Evolutionary conservation across 2,113 vertebrate genomes (phyloP).

Genomic region (Engraulis encrasicolus): DNA sequence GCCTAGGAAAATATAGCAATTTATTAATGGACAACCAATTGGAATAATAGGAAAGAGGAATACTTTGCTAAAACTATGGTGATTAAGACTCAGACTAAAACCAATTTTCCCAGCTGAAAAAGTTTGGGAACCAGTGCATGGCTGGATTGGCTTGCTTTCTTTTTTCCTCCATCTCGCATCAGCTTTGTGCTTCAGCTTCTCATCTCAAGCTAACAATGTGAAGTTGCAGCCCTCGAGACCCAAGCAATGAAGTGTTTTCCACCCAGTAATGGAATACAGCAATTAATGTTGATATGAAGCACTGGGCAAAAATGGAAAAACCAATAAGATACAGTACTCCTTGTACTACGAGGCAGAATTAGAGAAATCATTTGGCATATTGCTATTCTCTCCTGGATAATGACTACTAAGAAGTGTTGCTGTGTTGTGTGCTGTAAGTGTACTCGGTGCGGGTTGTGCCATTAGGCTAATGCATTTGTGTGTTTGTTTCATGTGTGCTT

Average conservation of each 20-base stretch:
- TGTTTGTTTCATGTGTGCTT: no score
- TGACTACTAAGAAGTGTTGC: no score
- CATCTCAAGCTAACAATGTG: background rate
- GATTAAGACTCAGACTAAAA: no score
- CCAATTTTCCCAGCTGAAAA: no score
- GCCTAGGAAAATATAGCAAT: no score
- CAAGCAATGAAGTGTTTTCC: background rate
- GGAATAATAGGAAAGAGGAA: no score
- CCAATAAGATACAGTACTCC: background rate
- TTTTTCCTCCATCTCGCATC: background rate
- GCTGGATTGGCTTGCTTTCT: background rate
- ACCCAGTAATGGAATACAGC: background rate
- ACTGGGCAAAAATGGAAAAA: background rate
- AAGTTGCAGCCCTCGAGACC: background rate
- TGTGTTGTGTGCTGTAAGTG: background rate
- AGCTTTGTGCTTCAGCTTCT: background rate
- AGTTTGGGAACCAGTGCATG: no score
- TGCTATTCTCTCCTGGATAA: background rate
- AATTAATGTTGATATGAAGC: background rate
- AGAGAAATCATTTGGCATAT: background rate
- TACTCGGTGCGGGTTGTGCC: background rate
- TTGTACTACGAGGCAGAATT: background rate
- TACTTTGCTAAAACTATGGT: no score
- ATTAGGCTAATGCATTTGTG: no score
- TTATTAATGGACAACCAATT: no score